Percentiles rank a stretch among this genome's conserved stretches.
These are phyloP conservation scores for Smittia sp. DNA, from an alignment of 2,888 invertebrate genomes.

Conservation along the genomic window DNA sequence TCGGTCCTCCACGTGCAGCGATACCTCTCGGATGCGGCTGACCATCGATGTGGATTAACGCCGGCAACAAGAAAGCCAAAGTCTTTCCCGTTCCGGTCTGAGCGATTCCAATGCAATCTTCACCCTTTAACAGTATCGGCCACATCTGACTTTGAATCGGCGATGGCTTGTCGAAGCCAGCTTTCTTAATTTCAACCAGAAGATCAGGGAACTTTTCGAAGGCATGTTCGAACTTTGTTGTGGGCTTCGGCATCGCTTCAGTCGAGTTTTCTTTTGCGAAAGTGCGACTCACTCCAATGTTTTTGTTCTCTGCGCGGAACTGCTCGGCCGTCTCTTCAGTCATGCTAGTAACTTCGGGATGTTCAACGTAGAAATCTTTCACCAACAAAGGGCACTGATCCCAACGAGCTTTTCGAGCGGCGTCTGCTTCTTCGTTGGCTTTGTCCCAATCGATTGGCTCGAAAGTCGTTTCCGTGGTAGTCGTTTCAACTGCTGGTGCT, in stretches of 20 bases:
- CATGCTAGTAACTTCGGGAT: slow-evolving; percentile 67
- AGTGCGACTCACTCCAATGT: slow-evolving; percentile 69
- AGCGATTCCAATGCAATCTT: slow-evolving; percentile 94
- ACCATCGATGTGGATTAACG: slow-evolving; percentile 86
- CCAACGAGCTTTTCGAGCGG: slow-evolving; percentile 61
- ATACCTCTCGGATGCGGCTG: slow-evolving; percentile 68
- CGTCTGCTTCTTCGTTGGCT: slow-evolving; percentile 56
- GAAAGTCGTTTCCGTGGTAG: not conserved
- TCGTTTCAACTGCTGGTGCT: not conserved
- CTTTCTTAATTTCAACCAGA: slow-evolving; percentile 70
- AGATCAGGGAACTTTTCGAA: slow-evolving; percentile 81
- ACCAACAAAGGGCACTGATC: slow-evolving; percentile 63
- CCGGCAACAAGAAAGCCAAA: slow-evolving; percentile 87
- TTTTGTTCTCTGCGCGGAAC: slow-evolving; percentile 66
- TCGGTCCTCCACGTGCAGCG: slow-evolving; percentile 72
- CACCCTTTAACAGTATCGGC: slow-evolving; percentile 87
- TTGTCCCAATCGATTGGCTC: slow-evolving; percentile 59
- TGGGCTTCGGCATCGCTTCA: slow-evolving; percentile 51
- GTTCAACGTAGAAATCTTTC: slow-evolving; percentile 83
- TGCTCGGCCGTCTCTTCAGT: slow-evolving; percentile 60
- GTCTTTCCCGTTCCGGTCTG: slow-evolving; percentile 96
- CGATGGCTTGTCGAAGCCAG: slow-evolving; percentile 74
- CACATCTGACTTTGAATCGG: slow-evolving; percentile 94
- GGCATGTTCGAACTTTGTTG: slow-evolving; percentile 74
- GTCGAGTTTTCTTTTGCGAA: slow-evolving; percentile 56